Conservation (phyloP, 2,113 vertebrate species). For the Hippocampus zosterae region DNA sequence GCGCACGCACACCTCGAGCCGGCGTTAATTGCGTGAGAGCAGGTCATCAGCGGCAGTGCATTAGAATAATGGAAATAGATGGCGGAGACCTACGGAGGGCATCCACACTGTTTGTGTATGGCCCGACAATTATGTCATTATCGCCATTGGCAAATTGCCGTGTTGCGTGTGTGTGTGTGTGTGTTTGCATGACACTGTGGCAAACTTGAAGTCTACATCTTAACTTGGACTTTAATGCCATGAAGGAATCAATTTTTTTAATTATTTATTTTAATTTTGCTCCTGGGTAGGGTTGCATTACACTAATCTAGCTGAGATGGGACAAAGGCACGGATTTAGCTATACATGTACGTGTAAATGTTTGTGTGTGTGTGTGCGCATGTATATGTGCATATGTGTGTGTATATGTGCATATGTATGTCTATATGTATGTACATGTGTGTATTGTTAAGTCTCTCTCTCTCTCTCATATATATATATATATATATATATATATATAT, state of each 20-base stretch:
- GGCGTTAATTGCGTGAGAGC: slow-evolving; percentile 64
- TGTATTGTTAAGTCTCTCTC: too few species aligned
- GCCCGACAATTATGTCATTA: slow-evolving; percentile 71
- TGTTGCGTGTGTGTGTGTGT: slow-evolving; percentile 5
- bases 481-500: too few species aligned
- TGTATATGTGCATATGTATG: too few species aligned
- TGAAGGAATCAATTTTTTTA: background rate
- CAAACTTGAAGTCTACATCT: slow-evolving; percentile 42
- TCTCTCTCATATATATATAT: too few species aligned
- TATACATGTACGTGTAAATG: too few species aligned
- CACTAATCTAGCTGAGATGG: too few species aligned
- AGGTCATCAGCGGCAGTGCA: slow-evolving; percentile 68
- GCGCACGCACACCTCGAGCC: slow-evolving; percentile 31
- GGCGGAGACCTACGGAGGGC: slow-evolving; percentile 64
- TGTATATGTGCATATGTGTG: too few species aligned
- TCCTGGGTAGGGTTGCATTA: too few species aligned
- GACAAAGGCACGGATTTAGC: too few species aligned
- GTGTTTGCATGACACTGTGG: slow-evolving; percentile 18
- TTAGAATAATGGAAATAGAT: slow-evolving; percentile 73
- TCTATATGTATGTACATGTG: too few species aligned
- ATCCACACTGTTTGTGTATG: slow-evolving; percentile 66
- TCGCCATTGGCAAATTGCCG: slow-evolving; percentile 34
- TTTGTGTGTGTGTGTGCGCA: too few species aligned
- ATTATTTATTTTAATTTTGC: too few species aligned
- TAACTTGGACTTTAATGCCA: background rate